phyloP scores from a whole-genome alignment of 2,113 vertebrate species.

The Melanocharis versteri region DNA sequence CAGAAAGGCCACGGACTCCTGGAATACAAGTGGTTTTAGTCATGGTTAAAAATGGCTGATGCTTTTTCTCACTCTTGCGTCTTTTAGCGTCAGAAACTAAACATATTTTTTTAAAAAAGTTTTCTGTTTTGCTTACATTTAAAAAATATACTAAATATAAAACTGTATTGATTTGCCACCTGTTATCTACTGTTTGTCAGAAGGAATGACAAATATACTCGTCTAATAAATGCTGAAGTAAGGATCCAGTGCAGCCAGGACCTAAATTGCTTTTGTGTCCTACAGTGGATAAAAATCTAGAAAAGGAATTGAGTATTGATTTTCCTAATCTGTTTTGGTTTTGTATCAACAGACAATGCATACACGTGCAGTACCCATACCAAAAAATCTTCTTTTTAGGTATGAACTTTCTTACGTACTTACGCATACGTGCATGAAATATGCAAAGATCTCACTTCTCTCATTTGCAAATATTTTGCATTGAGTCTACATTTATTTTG shows the following conservation, averaged over 20 bases:
- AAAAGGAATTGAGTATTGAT: slow-evolving; percentile 70
- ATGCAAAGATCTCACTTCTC: not conserved
- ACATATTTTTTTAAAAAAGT: not conserved
- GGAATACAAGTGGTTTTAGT: not conserved
- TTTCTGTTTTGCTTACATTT: not conserved
- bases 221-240: slow-evolving; percentile 60
- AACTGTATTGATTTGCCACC: not conserved
- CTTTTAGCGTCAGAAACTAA: not conserved
- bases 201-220: slow-evolving; percentile 55
- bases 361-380: not conserved
- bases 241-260: not conserved
- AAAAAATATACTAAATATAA: not conserved
- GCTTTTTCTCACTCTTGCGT: not conserved
- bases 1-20: not conserved
- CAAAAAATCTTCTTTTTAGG: not conserved
- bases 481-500: not conserved
- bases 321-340: slow-evolving; percentile 58
- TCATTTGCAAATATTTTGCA: not conserved
- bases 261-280: slow-evolving; percentile 59
- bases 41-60: not conserved
- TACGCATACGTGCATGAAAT: not conserved
- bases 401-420: not conserved
- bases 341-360: slow-evolving; percentile 5
- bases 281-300: slow-evolving; percentile 58
- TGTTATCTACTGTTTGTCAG: slow-evolving; percentile 4